phyloP scores from a whole-genome alignment of 2,113 vertebrate genomes.

The Trinectes maculatus region DNA sequence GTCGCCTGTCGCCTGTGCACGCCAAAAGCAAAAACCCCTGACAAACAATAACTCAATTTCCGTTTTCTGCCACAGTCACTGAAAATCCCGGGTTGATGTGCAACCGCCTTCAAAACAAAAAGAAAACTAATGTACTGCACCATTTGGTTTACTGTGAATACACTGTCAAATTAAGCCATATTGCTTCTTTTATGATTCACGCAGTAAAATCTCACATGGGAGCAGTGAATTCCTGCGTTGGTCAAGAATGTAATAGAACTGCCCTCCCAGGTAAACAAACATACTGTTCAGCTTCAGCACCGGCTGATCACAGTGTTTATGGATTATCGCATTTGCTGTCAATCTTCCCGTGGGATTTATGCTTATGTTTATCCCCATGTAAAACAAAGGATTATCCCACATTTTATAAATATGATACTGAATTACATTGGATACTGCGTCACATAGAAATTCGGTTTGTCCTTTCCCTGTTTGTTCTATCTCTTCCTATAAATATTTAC shows the following conservation, averaged over 20 bases:
- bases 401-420: conserved; percentile 33
- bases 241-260: conserved; percentile 5
- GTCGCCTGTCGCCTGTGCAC: conserved; percentile 1
- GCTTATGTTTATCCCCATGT: conserved; percentile 41
- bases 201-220: background rate
- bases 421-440: conserved; percentile 21
- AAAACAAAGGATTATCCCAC: conserved; percentile 46
- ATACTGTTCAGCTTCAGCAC: conserved; percentile 20
- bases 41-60: conserved; percentile 36
- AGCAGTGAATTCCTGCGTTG: conserved; percentile 17
- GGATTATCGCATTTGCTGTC: conserved; percentile 52
- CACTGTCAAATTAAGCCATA: background rate
- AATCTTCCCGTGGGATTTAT: conserved; percentile 39
- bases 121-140: background rate
- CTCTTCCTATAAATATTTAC: background rate
- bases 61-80: conserved; percentile 6
- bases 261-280: conserved; percentile 6
- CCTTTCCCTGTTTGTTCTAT: background rate
- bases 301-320: conserved; percentile 37
- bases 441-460: conserved; percentile 5
- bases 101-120: background rate
- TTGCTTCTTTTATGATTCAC: background rate
- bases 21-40: conserved; percentile 25
- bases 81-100: conserved; percentile 10
- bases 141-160: background rate